Conservation (phyloP, 2,888 invertebrate species). For the Adineta ricciae region DNA sequence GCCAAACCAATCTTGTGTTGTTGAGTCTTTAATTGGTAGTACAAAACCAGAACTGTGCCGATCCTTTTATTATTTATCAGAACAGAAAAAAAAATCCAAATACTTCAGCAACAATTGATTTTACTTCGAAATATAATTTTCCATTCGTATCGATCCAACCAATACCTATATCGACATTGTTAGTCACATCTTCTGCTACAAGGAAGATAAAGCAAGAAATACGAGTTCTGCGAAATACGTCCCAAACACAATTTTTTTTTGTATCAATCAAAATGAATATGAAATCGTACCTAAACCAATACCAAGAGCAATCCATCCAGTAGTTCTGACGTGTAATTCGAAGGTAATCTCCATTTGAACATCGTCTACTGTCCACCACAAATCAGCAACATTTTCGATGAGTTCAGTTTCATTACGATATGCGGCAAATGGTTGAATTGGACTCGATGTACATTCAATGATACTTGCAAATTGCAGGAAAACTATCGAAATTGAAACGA, state of each 20-base stretch:
- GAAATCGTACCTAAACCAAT: not conserved
- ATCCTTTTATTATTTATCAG: conserved; percentile 24
- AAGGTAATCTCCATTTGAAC: not conserved
- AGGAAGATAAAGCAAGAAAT: too few species aligned
- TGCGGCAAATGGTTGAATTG: not conserved
- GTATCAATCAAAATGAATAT: too few species aligned
- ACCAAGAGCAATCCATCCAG: conserved; percentile 30
- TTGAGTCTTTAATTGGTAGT: conserved; percentile 10
- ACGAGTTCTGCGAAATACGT: not conserved
- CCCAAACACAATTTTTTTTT: not conserved
- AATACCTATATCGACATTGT: conserved; percentile 69
- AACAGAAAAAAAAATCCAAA: not conserved
- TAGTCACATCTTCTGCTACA: conserved; percentile 65
- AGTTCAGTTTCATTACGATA: not conserved
- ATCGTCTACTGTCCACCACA: conserved; percentile 18
- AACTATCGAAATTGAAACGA: not conserved
- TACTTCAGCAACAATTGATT: not conserved
- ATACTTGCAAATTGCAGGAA: not conserved
- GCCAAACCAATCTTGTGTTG: conserved; percentile 31
- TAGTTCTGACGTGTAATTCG: conserved; percentile 29
- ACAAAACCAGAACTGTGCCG: not conserved
- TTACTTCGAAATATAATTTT: conserved; percentile 38
- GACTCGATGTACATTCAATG: not conserved
- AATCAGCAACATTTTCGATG: not conserved
- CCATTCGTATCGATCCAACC: conserved; percentile 62